Evolutionary conservation across 2,113 vertebrate genomes (phyloP), one percentile per base, ranked within the genome.

Genomic region (Sebastes schlegelii): DNA sequence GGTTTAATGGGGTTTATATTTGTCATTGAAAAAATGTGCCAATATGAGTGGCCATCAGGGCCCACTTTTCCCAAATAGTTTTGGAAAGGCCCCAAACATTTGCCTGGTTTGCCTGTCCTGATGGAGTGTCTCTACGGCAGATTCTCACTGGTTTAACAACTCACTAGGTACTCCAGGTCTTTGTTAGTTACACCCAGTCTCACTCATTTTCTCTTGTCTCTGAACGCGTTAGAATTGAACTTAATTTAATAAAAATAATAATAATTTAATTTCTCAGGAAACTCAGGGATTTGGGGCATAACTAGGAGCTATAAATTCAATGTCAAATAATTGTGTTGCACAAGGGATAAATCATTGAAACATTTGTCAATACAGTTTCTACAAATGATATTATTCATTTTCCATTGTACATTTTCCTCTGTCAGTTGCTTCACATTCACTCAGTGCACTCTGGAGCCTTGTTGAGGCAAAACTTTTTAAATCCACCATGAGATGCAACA

Each of bases 401-500:
- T 40, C 6, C 49, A 13, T 17, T 52, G 48, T 14, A 52, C 48
- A 52, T 69, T 42, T 42, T 55, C 26, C 26, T 54, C 57, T 4
- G 5, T 21, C 12, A 23, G 19, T 45, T 17, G 43, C 55, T 49
- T 34, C 45, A 72, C 19, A n/a, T 54, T 52, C 68, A 45, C 67
- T 73, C 74, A 58, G 5, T 23, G 34, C 19, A 6, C 61, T 48
- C 42, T 23, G 51, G 8, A 43, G 52, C 52, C 71, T 80, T 64
- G 1, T n/a, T 80, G 71, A 62, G 46, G 57, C 7, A 42, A 57
- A 21, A 21, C n/a, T 26, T 54, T 68, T 11, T 12, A 65, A 70
- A 80, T 34, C 61, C 61, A 55, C 61, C 21, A 23, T 43, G 40
- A 72, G 48, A 21, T 2, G 12, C 48, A 73, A 64, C 49, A 67